These are phyloP conservation scores for Anhinga rufa DNA, from an alignment of 2,113 vertebrate genomes.

Conservation along the genomic window DNA sequence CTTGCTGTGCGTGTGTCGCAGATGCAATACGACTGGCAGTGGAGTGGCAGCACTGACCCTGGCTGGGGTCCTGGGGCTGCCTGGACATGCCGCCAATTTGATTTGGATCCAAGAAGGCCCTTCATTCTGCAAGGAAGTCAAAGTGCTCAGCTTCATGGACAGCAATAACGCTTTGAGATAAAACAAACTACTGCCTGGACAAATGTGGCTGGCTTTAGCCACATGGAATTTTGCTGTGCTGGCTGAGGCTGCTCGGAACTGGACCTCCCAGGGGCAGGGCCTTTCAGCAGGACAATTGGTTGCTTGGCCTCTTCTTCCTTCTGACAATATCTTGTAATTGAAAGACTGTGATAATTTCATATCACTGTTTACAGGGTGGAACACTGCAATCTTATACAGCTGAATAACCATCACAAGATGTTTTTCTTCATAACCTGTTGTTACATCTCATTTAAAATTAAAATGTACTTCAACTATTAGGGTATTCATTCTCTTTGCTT, in stretches of 20 bases:
- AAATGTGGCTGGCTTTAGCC: not conserved
- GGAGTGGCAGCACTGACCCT: not conserved
- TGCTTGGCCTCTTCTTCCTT: not conserved
- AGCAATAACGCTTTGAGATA: not conserved
- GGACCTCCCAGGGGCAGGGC: not conserved
- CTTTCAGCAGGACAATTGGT: not conserved
- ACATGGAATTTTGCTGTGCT: not conserved
- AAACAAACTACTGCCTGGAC: not conserved
- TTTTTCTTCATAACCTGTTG: constrained; percentile 34
- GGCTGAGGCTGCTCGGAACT: not conserved
- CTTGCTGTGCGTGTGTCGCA: accelerated
- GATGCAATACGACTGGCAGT: accelerated
- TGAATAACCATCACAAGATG: constrained; percentile 21
- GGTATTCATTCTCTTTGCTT: not conserved
- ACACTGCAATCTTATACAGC: not conserved
- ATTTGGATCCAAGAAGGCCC: not conserved
- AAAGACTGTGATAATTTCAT: not conserved
- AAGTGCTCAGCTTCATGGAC: not conserved
- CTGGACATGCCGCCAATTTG: not conserved
- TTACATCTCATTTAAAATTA: constrained; percentile 30
- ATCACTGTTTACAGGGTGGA: not conserved
- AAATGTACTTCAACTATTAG: not conserved
- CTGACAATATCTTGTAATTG: not conserved
- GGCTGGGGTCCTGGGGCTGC: not conserved
- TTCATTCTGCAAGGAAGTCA: not conserved